Evolutionary conservation across 2,113 vertebrate genomes (phyloP).

Genomic region (Dolichallabes microphthalmus): DNA sequence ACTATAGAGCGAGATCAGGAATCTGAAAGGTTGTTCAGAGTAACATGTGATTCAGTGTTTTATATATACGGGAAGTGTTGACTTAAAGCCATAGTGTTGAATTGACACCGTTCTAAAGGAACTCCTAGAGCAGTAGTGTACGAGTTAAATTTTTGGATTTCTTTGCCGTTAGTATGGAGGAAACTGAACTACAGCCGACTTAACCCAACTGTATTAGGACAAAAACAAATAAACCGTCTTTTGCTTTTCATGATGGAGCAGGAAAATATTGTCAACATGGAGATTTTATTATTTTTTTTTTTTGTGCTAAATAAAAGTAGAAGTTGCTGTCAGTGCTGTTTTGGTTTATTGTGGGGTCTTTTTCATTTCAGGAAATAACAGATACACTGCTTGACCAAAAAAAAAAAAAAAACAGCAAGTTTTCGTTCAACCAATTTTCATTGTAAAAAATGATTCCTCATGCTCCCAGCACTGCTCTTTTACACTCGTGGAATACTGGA

Average conservation of each 20-base stretch:
- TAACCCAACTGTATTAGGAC: constrained; percentile 15
- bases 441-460: no score
- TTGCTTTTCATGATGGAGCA: constrained; percentile 57
- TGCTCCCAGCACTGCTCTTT: no score
- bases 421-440: no score
- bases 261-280: constrained; percentile 59
- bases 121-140: constrained; percentile 3
- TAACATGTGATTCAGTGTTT: constrained; percentile 1
- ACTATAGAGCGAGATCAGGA: background rate
- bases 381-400: background rate
- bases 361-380: background rate
- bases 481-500: no score
- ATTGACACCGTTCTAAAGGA: background rate
- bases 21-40: background rate
- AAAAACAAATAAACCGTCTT: constrained; percentile 50
- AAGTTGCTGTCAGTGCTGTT: constrained; percentile 53
- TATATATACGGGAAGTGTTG: background rate
- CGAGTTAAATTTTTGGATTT: background rate
- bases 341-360: constrained; percentile 6
- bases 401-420: no score
- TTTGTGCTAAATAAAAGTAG: constrained; percentile 68
- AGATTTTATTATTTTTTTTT: constrained; percentile 62
- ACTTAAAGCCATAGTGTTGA: constrained; percentile 19
- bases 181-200: background rate
- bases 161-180: constrained; percentile 21